phyloP scores from a whole-genome alignment of 2,113 vertebrate species.

The Colaptes auratus region DNA sequence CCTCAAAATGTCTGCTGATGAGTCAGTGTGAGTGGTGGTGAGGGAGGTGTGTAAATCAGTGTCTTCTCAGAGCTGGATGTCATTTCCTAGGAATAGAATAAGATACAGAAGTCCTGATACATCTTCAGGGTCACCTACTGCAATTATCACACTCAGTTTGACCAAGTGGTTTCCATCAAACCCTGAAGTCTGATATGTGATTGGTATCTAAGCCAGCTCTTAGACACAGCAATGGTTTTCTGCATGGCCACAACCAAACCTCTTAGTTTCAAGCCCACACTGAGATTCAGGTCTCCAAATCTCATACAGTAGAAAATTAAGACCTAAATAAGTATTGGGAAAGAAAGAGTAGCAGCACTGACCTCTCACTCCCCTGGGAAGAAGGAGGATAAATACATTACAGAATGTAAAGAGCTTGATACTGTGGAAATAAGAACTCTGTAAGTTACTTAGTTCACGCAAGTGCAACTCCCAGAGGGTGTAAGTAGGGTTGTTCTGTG shows the following conservation, averaged over 20 bases:
- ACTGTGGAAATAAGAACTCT: slow-evolving; percentile 41
- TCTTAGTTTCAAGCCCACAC: not conserved
- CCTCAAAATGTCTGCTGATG: not conserved
- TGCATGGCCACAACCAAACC: fast-evolving
- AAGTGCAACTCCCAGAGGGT: slow-evolving; percentile 41
- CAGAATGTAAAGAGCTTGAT: slow-evolving; percentile 46
- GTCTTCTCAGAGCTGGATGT: fast-evolving
- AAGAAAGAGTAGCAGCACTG: not conserved
- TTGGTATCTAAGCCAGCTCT: not conserved
- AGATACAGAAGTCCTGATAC: not conserved
- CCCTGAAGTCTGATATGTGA: not conserved
- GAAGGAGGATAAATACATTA: slow-evolving; percentile 11
- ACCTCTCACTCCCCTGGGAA: not conserved
- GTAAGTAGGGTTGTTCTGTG: slow-evolving; percentile 31
- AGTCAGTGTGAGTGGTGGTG: not conserved
- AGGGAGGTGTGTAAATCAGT: not conserved
- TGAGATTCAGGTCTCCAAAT: not conserved
- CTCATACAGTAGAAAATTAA: not conserved
- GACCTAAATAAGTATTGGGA: not conserved
- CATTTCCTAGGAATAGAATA: not conserved
- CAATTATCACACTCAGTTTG: not conserved
- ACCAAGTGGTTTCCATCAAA: not conserved
- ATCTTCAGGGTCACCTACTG: not conserved
- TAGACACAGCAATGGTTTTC: not conserved
- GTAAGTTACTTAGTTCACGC: slow-evolving; percentile 62